Evolutionary conservation across 2,797 vertebrate genomes (phyloP).

Genomic region (Platyrinchus mystaceus): DNA sequence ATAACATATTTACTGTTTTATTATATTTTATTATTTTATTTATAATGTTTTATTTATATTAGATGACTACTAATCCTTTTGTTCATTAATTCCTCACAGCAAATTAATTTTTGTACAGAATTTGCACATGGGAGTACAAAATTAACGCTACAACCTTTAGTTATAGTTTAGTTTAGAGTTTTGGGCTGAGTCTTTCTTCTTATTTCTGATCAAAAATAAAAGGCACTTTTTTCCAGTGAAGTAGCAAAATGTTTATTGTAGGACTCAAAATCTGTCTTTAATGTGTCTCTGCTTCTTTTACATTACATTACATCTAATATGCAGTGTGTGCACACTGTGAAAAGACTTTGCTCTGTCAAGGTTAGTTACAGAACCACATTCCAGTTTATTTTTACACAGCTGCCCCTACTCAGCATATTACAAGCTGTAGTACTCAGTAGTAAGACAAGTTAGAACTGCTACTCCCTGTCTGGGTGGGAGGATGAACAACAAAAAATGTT

Average conservation of each 20-base stretch:
- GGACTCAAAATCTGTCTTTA: not conserved
- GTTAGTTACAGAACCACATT: not conserved
- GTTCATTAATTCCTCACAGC: not conserved
- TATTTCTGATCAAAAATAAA: not conserved
- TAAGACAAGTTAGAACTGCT: not conserved
- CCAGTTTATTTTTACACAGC: not conserved
- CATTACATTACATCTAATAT: not conserved
- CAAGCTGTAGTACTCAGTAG: not conserved
- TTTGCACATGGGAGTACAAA: not conserved
- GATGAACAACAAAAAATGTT: not conserved
- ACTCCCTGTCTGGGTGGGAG: rapidly evolving
- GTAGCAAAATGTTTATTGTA: not conserved
- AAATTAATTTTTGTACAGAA: not conserved
- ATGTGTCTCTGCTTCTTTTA: not conserved
- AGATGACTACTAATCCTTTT: not conserved
- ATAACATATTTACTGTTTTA: not conserved
- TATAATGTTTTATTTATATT: not conserved
- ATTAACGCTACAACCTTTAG: not conserved
- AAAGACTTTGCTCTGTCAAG: not conserved
- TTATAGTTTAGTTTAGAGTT: not conserved
- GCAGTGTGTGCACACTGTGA: not conserved
- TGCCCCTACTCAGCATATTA: not conserved
- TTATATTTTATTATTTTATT: too few species aligned
- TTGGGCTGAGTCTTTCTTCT: not conserved
- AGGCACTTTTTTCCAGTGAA: not conserved